Evolutionary conservation across 2,888 invertebrate species (phyloP), one percentile per base, ranked within the genome.

Genomic region (Oscheius onirici): DNA sequence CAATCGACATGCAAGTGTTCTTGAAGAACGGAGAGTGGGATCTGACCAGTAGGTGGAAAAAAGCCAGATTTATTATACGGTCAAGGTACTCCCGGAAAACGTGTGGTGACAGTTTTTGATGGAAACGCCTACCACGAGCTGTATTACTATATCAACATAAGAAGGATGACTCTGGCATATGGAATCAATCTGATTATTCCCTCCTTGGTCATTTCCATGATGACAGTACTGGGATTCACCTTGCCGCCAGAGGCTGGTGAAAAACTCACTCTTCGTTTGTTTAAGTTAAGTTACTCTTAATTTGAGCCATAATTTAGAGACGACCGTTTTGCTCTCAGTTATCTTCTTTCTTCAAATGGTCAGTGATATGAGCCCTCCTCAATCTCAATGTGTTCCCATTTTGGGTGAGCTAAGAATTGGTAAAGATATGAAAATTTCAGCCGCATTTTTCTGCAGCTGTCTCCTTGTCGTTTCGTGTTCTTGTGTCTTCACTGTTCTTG

Each of bases 311-410:
- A 34, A 49, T 28, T 66, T 76, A 78, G 81, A 81, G 55, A 80
- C 80, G 10, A 81, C 81, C 0, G 73, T 81, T n/a, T 74, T 81
- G 0, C 76, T 81, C 13, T 80, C 81, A 0, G 80, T 81, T 2
- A 79, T 81, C n/a, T 80, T 81, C 72, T 81, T 81, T 67, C 74
- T 81, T 10, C 80, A 80, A 74, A 81, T 81, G 78, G 80, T 81
- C 0, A 76, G 78, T n/a, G 77, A 74, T 43, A 76, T 76, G 57
- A 77, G 75, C 67, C 81, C 81, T 13, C 81, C 81, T 2, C 80
- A 80, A 51, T 80, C 80, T 5, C 73, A 75, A 60, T 77, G 78
- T 24, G 76, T 81, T 41, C 81, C 81, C 0, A 80, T 81, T 52
- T 51, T 81, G 13, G 73, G 81, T 81, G 51, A 26, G 49, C 22